Conservation (phyloP, 2,888 invertebrate species). For the Gymnosoma rotundatum region DNA sequence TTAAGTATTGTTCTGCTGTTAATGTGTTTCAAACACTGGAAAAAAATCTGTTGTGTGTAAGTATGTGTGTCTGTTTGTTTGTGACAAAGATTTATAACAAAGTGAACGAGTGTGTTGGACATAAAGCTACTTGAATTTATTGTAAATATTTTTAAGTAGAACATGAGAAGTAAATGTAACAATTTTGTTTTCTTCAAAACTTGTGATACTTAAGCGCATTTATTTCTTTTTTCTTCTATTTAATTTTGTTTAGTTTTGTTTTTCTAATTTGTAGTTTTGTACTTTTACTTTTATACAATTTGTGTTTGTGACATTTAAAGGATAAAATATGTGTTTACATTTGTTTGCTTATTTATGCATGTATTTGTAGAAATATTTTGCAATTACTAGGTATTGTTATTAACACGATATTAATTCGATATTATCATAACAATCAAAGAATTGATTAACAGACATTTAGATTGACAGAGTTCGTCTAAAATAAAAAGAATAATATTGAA, state of each 20-base stretch:
- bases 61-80: slow-evolving; percentile 65
- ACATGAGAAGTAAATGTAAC: slow-evolving; percentile 55
- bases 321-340: slow-evolving; percentile 2
- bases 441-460: too few species aligned
- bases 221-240: background rate
- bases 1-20: slow-evolving; percentile 31
- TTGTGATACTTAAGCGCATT: slow-evolving; percentile 21
- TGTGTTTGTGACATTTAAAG: slow-evolving; percentile 54
- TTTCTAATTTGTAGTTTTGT: slow-evolving; percentile 31
- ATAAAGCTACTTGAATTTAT: slow-evolving; percentile 67
- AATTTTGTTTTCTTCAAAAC: slow-evolving; percentile 47
- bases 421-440: too few species aligned
- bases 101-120: slow-evolving; percentile 77
- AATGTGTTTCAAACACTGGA: slow-evolving; percentile 30
- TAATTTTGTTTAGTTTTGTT: slow-evolving; percentile 24
- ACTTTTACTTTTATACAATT: slow-evolving; percentile 49
- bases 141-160: slow-evolving; percentile 3
- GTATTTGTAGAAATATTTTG: too few species aligned
- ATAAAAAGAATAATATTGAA: too few species aligned
- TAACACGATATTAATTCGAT: too few species aligned
- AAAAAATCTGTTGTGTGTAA: slow-evolving; percentile 61
- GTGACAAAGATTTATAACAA: slow-evolving; percentile 77
- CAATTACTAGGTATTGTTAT: too few species aligned
- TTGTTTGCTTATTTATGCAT: slow-evolving; percentile 25
- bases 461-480: too few species aligned